Evolutionary conservation across 2,113 vertebrate genomes (phyloP), one percentile per base, ranked within the genome.

Genomic region (Macquaria ambigua): DNA sequence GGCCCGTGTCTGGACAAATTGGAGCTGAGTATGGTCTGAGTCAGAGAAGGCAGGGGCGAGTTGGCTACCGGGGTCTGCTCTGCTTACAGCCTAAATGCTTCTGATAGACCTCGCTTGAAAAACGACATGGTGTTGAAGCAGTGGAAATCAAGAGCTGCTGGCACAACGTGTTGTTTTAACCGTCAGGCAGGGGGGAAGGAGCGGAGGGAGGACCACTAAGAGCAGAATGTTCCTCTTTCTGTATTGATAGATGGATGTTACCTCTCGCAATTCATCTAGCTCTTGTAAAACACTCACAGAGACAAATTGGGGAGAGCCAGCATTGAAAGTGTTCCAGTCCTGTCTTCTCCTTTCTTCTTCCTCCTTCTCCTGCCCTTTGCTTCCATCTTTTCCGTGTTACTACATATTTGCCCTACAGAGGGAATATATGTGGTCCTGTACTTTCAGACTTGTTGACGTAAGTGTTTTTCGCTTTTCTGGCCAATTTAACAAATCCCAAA

Each of bases 1-100:
- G 88, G 91, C 81, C 84, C 86, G 9, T 87, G 85, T 93, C 90
- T 90, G 84, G 89, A 93, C 93, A 95, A 94, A 95, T 94, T 95
- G 95, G 85, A 93, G 81, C 88, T 79, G 92, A 93, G 89, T 70
- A 71, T 58, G 76, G 79, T 87, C 83, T 89, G 90, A 91, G 90
- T 90, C 90, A 92, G 84, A 90, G 77, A 86, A 87, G 87, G 88
- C 79, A 76, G 87, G 77, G 83, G 86, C 61, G 78, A 90, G 87
- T 82, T 87, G 79, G 92, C 93, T 92, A 90, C 89, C 21, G 79
- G 80, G 92, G 90, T 91, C 95, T 95, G 95, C 82, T 93, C 92
- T 94, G 86, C 91, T 75, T 95, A 91, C 84, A 87, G 74, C 55
- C 75, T 95, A 95, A 96, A 91, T 15, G 88, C 91, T 94, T 93